Evolutionary conservation across 23 tunicate species (phyloP).

Genomic region (Diplosoma virens): DNA sequence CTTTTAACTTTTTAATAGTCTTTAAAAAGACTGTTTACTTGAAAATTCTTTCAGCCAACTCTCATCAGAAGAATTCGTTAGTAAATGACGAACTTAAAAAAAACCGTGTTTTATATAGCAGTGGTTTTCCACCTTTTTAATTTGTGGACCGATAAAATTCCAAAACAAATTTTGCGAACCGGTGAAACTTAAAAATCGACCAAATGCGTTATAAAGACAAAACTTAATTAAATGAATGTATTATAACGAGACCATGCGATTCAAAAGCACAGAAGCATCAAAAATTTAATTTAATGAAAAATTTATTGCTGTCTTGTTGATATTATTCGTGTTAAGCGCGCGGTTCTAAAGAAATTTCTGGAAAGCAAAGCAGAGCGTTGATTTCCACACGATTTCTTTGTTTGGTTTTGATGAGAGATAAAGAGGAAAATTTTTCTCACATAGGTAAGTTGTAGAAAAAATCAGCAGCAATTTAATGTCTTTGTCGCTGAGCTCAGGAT

Average conservation of each 20-base stretch:
- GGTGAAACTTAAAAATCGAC: neutral
- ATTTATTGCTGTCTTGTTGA: constrained; percentile 15
- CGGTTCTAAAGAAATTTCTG: constrained; percentile 3
- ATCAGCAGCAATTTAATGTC: constrained; percentile 48
- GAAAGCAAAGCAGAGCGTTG: constrained; percentile 35
- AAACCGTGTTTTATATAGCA: too few relatives aligned
- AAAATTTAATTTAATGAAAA: constrained; percentile 12
- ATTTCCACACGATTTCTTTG: constrained; percentile 41
- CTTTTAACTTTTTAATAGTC: too few relatives aligned
- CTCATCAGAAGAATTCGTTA: too few relatives aligned
- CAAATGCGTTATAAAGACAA: neutral
- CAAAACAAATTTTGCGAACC: constrained; percentile 5
- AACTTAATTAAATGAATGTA: neutral
- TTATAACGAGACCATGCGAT: constrained; percentile 4
- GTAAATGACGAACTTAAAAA: too few relatives aligned
- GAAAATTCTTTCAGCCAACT: too few relatives aligned
- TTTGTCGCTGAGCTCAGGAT: constrained; percentile 55
- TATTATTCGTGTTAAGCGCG: constrained; percentile 3
- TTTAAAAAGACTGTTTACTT: too few relatives aligned
- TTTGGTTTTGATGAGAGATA: constrained; percentile 56
- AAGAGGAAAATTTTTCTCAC: constrained; percentile 45
- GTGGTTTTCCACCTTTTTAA: constrained; percentile 5
- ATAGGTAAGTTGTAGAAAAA: constrained; percentile 61
- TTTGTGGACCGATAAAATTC: constrained; percentile 1
- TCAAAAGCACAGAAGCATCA: neutral